phyloP scores from a whole-genome alignment of 2,113 vertebrate species.

The Sinocyclocheilus maitianheensis region DNA sequence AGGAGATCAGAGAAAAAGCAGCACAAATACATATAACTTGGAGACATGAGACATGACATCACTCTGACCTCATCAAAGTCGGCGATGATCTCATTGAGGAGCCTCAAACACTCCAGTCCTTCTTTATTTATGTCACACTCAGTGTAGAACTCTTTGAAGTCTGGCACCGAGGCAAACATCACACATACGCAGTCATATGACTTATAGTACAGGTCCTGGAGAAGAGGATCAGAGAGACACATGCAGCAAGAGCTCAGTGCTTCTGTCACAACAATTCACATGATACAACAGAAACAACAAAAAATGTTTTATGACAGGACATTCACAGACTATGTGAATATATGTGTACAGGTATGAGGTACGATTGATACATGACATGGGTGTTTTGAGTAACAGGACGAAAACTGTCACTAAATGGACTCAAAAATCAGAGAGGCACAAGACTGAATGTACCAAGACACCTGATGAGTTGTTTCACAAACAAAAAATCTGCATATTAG shows the following conservation, averaged over 20 bases:
- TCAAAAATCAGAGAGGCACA: not conserved
- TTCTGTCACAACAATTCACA: not conserved
- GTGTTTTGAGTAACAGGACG: not conserved
- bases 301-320: not conserved
- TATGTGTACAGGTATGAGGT: not conserved
- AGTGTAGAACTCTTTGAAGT: constrained; percentile 98
- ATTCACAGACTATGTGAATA: not conserved
- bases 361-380: not conserved
- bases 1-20: not conserved
- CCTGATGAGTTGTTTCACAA: not conserved
- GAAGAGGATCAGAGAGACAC: constrained; percentile 37
- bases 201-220: constrained; percentile 96
- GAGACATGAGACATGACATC: not conserved
- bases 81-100: constrained; percentile 96
- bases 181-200: constrained; percentile 97
- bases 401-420: not conserved
- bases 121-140: constrained; percentile 99
- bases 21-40: not conserved
- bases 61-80: constrained; percentile 94
- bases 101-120: constrained; percentile 94
- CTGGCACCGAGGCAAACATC: constrained; percentile 96
- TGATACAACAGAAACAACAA: not conserved
- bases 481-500: not conserved
- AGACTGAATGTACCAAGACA: not conserved
- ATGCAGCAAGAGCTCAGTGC: not conserved